Evolutionary conservation across 2,797 vertebrate genomes (phyloP), one percentile per base, ranked within the genome.

Genomic region (Bradypodion ventrale): DNA sequence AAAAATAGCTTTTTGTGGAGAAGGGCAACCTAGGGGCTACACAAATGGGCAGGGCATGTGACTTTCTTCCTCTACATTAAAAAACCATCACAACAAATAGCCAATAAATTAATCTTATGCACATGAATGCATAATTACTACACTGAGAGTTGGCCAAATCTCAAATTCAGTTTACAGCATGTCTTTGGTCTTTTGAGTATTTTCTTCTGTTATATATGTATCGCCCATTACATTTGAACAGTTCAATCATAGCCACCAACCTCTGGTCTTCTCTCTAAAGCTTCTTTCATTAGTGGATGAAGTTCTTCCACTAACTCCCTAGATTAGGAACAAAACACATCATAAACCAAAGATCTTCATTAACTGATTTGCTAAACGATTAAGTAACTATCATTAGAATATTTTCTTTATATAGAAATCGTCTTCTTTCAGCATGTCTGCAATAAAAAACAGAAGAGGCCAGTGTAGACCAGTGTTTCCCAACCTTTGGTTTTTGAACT

Each of bases 201-300:
- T 21, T 2, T 78, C 0, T 75, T 35, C 15, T 74, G 74, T 72
- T 4, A 82, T 91, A 86, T 75, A 75, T 25, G 78, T 10, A 86
- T 49, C 73, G 7, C 37, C 72, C 63, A 59, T 78, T 9, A 83
- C 86, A 86, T 29, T 79, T 83, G 42, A 10, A 16, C n/a, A 87
- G 40, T 10, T 77, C 82, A 40, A 92, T 79, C 89, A 88, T 56
- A 70, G 65, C 70, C 87, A 94, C 96, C 93, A 90, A 99, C 98
- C 97, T 99, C 98, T n/a, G 98, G 98, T 94, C 98, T 97, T 93
- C 98, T 97, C 93, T 99, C 98, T 87, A 99, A 93, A 8, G 98
- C 98, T 94, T 99, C 98, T 93, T 99, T 99, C 98, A 99, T 99
- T 62, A 99, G 92, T 8, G 98, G 98, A 88, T 99, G 98, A 66